Percentiles rank a stretch among this genome's conserved stretches.
Conservation (phyloP, 2,797 vertebrate genomes). For the Threskiornis aethiopicus region DNA sequence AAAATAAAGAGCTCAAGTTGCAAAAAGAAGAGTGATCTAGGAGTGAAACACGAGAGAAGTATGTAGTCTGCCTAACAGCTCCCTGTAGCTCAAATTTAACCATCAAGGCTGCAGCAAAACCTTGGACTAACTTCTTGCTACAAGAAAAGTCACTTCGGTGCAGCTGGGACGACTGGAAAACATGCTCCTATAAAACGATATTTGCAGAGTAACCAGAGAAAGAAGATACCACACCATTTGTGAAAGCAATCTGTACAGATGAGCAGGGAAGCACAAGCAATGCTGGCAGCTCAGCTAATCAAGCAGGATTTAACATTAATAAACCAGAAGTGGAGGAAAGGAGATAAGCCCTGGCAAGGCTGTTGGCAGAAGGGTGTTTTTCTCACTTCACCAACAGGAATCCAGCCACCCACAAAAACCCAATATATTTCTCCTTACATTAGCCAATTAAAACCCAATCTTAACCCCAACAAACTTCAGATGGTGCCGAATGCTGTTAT, state of each 20-base stretch:
- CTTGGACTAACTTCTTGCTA: background rate
- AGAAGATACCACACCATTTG: background rate
- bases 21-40: background rate
- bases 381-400: background rate
- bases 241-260: background rate
- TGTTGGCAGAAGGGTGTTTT: background rate
- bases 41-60: background rate
- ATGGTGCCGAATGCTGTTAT: background rate
- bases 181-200: background rate
- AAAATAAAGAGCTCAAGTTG: background rate
- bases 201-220: background rate
- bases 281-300: background rate
- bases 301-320: background rate
- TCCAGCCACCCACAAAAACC: background rate
- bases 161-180: slow-evolving; percentile 3
- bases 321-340: background rate
- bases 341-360: background rate
- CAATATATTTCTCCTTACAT: background rate
- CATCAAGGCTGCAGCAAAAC: background rate
- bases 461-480: background rate
- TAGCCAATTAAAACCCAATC: background rate
- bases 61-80: background rate
- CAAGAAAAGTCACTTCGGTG: background rate
- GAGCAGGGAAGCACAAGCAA: background rate
- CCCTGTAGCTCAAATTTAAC: background rate